These are phyloP conservation scores for Mustelus asterias DNA, from an alignment of 2,113 vertebrate species.

Conservation along the genomic window DNA sequence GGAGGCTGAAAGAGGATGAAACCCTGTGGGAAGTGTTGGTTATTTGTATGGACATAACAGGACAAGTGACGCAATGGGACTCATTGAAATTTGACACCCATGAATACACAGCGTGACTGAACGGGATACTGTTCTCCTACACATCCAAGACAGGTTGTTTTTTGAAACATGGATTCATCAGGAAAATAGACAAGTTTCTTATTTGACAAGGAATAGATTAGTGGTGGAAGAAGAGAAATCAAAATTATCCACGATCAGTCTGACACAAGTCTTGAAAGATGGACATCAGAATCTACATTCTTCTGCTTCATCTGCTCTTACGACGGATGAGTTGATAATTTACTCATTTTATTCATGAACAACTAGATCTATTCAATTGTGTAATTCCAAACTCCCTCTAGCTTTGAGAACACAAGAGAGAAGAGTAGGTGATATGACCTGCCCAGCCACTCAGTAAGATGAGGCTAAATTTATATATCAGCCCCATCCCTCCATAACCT, in stretches of 20 bases:
- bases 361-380: neutral
- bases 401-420: neutral
- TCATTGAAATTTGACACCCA: neutral
- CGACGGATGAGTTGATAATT: neutral
- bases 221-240: neutral
- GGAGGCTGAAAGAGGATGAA: too few relatives aligned
- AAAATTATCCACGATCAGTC: neutral
- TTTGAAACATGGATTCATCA: neutral
- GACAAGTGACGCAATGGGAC: neutral
- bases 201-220: neutral
- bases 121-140: neutral
- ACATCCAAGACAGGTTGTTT: neutral
- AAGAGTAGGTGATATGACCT: neutral
- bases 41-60: neutral
- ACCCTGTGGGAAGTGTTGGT: too few relatives aligned
- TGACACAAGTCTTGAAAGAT: neutral
- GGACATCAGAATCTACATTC: neutral
- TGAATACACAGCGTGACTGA: neutral
- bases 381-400: neutral
- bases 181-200: neutral
- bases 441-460: neutral
- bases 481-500: neutral
- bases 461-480: neutral
- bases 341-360: neutral
- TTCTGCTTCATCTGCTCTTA: neutral